Base-by-base conservation (phyloP, 1,140 invertebrate genomes). In the Agrypnia vestita region DNA sequence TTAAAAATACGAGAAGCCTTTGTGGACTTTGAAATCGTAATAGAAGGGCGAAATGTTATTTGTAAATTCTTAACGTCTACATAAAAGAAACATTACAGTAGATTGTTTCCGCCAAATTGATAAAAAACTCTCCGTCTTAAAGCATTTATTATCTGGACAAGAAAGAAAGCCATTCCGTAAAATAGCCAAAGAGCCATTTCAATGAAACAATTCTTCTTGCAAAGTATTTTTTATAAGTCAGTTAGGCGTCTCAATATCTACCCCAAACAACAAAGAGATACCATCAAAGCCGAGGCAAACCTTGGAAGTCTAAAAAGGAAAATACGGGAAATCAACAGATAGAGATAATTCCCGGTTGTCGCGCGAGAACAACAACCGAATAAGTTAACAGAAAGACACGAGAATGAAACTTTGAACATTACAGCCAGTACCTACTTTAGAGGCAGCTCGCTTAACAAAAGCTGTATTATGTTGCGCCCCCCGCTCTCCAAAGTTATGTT, bases 271-370 rank as follows among this genome's bases (percentile, higher is more conserved):
- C 62, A 19, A 15, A 67, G 62, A 67, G 62, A 67, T 67, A 67
- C 43, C 35, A 67, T 67, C 62, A 67, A 67, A 67, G 62, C 43
- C 43, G 35, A 67, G 15, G 19, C 35, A 67, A 67, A 67, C 62
- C 62, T 67, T 67, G 43, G 17, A 46, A 67, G 62, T 67, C 21
- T 62, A 67, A 67, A 35, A 67, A 67, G 62, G 62, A 67, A 67
- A 67, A 67, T 67, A 67, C 62, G 43, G 62, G 10, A 67, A 67
- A 67, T 67, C 62, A 67, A 67, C 62, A 67, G 62, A 67, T 67
- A 67, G 13, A 67, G 62, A 67, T 67, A 67, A 67, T 67, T 67
- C 62, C 62, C 62, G n/a, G 35, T 67, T 67, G 62, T 67, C 62
- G 62, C 62, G 62, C 62, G 62, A 67, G 44, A 67, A 67, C 62